Percentiles rank a stretch among this genome's conserved stretches.
Evolutionary conservation across 1,140 invertebrate genomes (phyloP).

Genomic region (Wasmannia auropunctata): DNA sequence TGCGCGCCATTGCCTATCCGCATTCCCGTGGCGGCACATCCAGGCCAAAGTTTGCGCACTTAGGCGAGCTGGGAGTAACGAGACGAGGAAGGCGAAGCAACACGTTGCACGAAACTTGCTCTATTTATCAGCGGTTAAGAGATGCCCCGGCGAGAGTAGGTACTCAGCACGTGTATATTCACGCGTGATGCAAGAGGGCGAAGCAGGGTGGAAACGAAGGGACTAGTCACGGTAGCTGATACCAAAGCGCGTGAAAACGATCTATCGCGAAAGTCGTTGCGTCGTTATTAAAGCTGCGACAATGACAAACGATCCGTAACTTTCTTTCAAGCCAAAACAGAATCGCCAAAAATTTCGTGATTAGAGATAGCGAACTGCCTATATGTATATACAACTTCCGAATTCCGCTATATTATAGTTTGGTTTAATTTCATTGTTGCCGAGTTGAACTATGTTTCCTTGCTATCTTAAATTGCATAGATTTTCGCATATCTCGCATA

Average conservation of each 20-base stretch:
- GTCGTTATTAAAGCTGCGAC: not conserved
- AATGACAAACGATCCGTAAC: not conserved
- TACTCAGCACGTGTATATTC: slow-evolving; percentile 51
- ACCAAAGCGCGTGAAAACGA: not conserved
- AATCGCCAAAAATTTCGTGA: not conserved
- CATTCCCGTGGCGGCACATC: slow-evolving; percentile 61
- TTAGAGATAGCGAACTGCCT: not conserved
- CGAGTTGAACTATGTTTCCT: not conserved
- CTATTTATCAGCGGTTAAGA: slow-evolving; percentile 74
- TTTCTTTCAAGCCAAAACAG: not conserved
- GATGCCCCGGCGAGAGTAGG: slow-evolving; percentile 42
- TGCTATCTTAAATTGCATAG: not conserved
- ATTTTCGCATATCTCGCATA: slow-evolving; percentile 14
- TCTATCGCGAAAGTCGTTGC: not conserved
- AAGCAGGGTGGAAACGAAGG: not conserved
- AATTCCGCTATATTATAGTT: not conserved
- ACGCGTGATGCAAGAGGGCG: not conserved
- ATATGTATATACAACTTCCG: not conserved
- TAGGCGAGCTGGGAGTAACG: slow-evolving; percentile 65
- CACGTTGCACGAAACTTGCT: slow-evolving; percentile 77
- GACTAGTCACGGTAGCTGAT: not conserved
- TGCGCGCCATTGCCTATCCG: slow-evolving; percentile 62
- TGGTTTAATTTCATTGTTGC: not conserved
- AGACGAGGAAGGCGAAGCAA: slow-evolving; percentile 72
- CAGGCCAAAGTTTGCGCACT: slow-evolving; percentile 74